phyloP scores from a whole-genome alignment of 2,888 invertebrate species.

The Tortrix viridana region DNA sequence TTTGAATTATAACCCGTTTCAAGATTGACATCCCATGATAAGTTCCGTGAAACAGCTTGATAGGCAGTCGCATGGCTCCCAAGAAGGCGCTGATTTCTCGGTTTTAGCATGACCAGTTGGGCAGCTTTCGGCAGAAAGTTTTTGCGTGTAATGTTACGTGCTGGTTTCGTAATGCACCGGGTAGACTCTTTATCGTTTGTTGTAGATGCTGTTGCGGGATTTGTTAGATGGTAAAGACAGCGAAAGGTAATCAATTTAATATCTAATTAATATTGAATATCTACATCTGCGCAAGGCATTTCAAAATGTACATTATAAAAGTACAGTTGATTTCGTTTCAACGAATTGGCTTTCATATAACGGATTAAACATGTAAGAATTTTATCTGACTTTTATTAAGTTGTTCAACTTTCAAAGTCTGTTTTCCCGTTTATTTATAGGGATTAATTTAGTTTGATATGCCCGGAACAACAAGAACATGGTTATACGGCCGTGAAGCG shows the following conservation, averaged over 20 bases:
- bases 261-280: too few relatives aligned
- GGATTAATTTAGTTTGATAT: constrained; percentile 8
- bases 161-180: constrained; percentile 59
- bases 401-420: not conserved
- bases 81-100: constrained; percentile 73
- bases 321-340: too few relatives aligned
- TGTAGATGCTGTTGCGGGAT: constrained; percentile 46
- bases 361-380: not conserved
- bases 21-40: constrained; percentile 28
- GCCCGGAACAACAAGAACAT: constrained; percentile 15
- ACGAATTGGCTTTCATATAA: too few relatives aligned
- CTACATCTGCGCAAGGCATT: too few relatives aligned
- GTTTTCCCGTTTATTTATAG: constrained; percentile 1
- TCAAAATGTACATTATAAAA: too few relatives aligned
- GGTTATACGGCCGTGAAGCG: constrained; percentile 11
- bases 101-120: constrained; percentile 73
- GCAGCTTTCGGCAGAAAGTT: constrained; percentile 74
- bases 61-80: constrained; percentile 52
- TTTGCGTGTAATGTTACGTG: constrained; percentile 60
- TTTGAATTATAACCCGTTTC: constrained; percentile 53
- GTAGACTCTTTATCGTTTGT: constrained; percentile 38
- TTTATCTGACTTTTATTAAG: not conserved
- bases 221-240: too few relatives aligned
- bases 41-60: constrained; percentile 33
- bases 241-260: too few relatives aligned